Evolutionary conservation across 2,113 vertebrate genomes (phyloP).

Genomic region (Cercopithecus mona): DNA sequence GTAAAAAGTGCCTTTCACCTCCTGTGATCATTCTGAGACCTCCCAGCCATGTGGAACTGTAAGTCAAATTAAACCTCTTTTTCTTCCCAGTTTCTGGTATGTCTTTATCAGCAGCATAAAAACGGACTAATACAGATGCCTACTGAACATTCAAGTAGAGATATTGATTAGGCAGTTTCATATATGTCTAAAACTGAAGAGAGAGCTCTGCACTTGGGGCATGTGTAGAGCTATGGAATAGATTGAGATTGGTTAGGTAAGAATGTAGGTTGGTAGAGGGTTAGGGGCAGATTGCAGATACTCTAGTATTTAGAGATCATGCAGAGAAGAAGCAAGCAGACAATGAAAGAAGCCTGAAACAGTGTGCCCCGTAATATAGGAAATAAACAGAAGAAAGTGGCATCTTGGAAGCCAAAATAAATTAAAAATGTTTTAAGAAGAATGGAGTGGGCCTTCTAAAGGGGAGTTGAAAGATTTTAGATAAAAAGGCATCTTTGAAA

Average conservation of each 20-base stretch:
- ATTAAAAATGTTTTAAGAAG: slow-evolving; percentile 12
- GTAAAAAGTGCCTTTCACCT: too few relatives aligned
- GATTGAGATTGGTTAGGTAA: background rate
- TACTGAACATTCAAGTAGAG: background rate
- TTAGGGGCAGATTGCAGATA: background rate
- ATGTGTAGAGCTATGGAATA: background rate
- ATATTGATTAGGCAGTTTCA: background rate
- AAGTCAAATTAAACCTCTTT: too few relatives aligned
- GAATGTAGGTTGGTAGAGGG: background rate
- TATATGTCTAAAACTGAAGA: background rate
- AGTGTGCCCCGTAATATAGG: background rate
- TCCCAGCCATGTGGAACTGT: too few relatives aligned
- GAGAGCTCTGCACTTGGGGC: background rate
- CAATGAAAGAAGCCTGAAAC: background rate
- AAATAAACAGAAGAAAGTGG: background rate
- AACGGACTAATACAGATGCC: too few relatives aligned
- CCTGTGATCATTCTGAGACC: too few relatives aligned
- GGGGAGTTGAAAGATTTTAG: background rate
- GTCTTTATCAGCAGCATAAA: too few relatives aligned
- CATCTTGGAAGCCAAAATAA: background rate
- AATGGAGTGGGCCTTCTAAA: background rate
- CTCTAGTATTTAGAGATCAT: background rate
- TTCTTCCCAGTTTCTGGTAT: too few relatives aligned
- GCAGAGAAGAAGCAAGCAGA: background rate
- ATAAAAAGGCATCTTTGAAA: background rate